Evolutionary conservation across 2,888 invertebrate genomes (phyloP).

Genomic region (Plagiodera versicolora): DNA sequence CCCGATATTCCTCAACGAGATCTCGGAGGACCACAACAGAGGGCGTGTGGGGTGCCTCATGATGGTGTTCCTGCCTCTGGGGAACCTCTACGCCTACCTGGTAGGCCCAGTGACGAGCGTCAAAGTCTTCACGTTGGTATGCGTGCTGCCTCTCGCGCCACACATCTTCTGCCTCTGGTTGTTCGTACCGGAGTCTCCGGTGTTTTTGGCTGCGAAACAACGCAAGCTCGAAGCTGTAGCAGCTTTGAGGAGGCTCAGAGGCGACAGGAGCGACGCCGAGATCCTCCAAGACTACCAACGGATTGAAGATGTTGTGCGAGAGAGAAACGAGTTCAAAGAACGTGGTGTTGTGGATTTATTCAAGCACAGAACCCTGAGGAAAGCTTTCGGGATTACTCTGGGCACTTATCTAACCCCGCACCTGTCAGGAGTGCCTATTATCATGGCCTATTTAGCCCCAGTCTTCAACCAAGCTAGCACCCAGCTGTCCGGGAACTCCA

Average conservation of each 20-base stretch:
- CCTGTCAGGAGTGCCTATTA: slow-evolving; percentile 6
- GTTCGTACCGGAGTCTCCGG: slow-evolving; percentile 29
- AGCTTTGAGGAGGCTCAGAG: neutral
- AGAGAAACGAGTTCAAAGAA: slow-evolving; percentile 42
- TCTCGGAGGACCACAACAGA: slow-evolving; percentile 53
- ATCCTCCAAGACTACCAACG: neutral
- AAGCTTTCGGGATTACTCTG: slow-evolving; percentile 12
- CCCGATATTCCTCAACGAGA: slow-evolving; percentile 83
- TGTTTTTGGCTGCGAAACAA: slow-evolving; percentile 15
- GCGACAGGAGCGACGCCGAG: neutral
- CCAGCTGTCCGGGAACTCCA: slow-evolving; percentile 12
- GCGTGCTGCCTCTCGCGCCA: slow-evolving; percentile 16
- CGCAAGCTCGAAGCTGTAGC: neutral
- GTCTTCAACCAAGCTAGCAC: slow-evolving; percentile 14
- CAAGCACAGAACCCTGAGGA: neutral
- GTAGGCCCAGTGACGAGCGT: slow-evolving; percentile 28
- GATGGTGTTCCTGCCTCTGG: slow-evolving; percentile 17
- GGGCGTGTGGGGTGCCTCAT: slow-evolving; percentile 65
- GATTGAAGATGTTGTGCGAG: slow-evolving; percentile 61
- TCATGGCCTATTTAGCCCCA: slow-evolving; percentile 16
- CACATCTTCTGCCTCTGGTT: slow-evolving; percentile 13
- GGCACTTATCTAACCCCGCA: neutral
- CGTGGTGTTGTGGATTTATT: neutral
- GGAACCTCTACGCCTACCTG: slow-evolving; percentile 21
- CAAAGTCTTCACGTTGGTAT: slow-evolving; percentile 15